These are phyloP conservation scores for Zygaena filipendulae DNA, from an alignment of 2,888 invertebrate genomes.

Conservation along the genomic window DNA sequence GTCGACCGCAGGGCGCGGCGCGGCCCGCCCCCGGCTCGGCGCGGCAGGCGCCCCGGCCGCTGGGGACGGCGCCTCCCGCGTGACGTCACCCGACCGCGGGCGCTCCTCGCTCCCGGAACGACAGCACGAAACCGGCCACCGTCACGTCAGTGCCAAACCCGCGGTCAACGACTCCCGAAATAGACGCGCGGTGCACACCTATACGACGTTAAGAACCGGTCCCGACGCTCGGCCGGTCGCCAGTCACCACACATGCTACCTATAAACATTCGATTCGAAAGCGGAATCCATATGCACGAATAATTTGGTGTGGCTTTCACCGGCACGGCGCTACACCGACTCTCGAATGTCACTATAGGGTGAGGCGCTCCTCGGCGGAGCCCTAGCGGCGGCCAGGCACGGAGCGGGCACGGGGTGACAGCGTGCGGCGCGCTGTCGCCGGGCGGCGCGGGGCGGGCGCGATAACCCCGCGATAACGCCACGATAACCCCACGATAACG, in stretches of 20 bases:
- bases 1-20: conserved; percentile 30
- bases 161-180: conserved; percentile 67
- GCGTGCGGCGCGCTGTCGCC: conserved; percentile 11
- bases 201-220: conserved; percentile 58
- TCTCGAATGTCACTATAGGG: conserved; percentile 12
- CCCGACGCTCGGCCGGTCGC: conserved; percentile 39
- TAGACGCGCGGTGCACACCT: conserved; percentile 56
- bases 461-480: conserved; percentile 12
- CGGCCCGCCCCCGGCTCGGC: conserved; percentile 34
- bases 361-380: conserved; percentile 6
- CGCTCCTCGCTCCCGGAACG: conserved; percentile 27
- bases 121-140: conserved; percentile 38
- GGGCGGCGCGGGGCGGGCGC: conserved; percentile 7
- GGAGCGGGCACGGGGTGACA: conserved; percentile 11
- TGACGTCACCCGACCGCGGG: conserved; percentile 31
- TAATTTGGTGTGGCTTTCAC: conserved; percentile 53
- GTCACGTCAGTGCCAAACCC: conserved; percentile 39
- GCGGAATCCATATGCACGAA: conserved; percentile 56
- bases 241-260: conserved; percentile 19
- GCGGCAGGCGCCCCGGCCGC: conserved; percentile 17
- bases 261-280: conserved; percentile 60
- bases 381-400: conserved; percentile 1
- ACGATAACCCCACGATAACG: conserved; percentile 19
- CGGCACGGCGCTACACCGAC: conserved; percentile 25
- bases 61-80: conserved; percentile 30